A percentile compares a stretch with the other conserved stretches of the same genome.
Conservation (phyloP, 2,888 invertebrate genomes). For the Agrotis puta region DNA sequence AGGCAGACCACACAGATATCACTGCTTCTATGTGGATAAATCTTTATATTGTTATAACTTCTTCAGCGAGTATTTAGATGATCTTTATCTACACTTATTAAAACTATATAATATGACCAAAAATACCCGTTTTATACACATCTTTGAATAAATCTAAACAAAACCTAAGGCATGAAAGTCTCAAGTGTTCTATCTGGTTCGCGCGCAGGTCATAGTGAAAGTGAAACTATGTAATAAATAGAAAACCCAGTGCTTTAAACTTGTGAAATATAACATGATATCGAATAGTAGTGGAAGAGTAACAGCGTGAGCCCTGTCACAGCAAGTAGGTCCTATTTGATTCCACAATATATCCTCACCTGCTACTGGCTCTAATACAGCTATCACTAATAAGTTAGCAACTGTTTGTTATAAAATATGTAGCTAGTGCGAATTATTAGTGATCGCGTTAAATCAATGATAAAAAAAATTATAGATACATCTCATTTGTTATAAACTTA, state of each 20-base stretch:
- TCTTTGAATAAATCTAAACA: constrained; percentile 64
- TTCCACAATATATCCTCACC: constrained; percentile 52
- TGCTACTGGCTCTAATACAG: constrained; percentile 35
- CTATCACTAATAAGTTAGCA: constrained; percentile 30
- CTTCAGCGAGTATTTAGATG: constrained; percentile 55
- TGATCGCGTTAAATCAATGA: constrained; percentile 45
- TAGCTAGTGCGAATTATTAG: constrained; percentile 54
- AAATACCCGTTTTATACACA: constrained; percentile 63
- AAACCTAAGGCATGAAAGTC: constrained; percentile 42
- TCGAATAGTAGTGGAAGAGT: constrained; percentile 35
- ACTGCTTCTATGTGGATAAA: constrained; percentile 32
- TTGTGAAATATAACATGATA: constrained; percentile 56
- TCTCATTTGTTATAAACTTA: constrained; percentile 59
- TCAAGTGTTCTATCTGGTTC: constrained; percentile 24
- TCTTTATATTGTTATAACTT: constrained; percentile 45
- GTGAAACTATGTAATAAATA: constrained; percentile 47
- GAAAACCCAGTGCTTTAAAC: constrained; percentile 50
- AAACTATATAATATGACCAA: constrained; percentile 64
- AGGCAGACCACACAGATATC: constrained; percentile 46
- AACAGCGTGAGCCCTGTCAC: constrained; percentile 22
- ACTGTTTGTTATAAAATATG: constrained; percentile 33
- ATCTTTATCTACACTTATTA: constrained; percentile 60
- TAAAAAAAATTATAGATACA: constrained; percentile 59
- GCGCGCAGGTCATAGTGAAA: constrained; percentile 34
- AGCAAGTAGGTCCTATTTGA: constrained; percentile 28